Percentiles rank a stretch among this genome's conserved stretches.
Conservation (phyloP, 2,797 vertebrate genomes). For the Pangasius mekongensis region DNA sequence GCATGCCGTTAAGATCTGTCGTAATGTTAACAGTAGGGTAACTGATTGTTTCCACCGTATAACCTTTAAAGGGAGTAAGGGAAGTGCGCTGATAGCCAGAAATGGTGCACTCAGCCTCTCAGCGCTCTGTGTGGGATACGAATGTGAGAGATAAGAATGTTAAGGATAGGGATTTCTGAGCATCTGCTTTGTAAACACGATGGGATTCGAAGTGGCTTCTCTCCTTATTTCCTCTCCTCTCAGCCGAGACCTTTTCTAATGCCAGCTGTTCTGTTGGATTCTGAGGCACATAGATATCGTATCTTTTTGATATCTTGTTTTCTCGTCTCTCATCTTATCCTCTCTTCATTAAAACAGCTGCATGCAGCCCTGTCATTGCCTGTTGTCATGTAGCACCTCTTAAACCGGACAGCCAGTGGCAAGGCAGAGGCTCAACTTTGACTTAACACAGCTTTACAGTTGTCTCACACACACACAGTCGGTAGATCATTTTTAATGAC, state of each 20-base stretch:
- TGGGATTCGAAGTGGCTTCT: neutral
- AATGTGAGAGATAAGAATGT: constrained; percentile 61
- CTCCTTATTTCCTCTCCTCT: neutral
- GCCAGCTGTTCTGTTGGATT: neutral
- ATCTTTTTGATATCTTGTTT: constrained; percentile 1
- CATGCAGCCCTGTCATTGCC: constrained; percentile 63
- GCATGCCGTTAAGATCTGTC: constrained; percentile 58
- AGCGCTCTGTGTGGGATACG: constrained; percentile 34
- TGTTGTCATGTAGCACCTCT: constrained; percentile 64
- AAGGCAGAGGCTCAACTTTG: constrained; percentile 52
- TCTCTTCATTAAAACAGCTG: constrained; percentile 49
- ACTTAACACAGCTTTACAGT: constrained; percentile 38
- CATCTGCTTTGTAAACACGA: constrained; percentile 64
- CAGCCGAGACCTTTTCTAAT: neutral
- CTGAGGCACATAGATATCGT: neutral
- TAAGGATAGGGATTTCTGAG: constrained; percentile 54
- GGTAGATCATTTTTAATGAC: constrained; percentile 61
- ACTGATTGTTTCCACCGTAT: constrained; percentile 60
- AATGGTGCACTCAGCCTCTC: constrained; percentile 50
- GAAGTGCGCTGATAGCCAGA: constrained; percentile 62
- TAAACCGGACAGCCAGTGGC: constrained; percentile 57
- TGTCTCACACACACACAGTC: constrained; percentile 19
- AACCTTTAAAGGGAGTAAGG: constrained; percentile 68
- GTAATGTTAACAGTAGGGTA: constrained; percentile 70
- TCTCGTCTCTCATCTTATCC: neutral